Evolutionary conservation across 2,888 invertebrate species (phyloP).

Genomic region (Theretra japonica): DNA sequence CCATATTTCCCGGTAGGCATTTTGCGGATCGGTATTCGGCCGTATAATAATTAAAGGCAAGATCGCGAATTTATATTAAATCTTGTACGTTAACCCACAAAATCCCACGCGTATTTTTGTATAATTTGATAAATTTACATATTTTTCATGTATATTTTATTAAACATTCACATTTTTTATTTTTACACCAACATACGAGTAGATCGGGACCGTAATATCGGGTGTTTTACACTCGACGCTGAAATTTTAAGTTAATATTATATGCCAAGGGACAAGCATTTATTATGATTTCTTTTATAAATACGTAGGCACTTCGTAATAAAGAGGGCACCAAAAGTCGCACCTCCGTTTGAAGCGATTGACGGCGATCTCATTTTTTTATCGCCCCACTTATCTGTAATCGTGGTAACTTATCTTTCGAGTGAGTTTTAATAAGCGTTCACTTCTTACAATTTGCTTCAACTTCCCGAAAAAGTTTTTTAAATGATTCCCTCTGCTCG

Average conservation of each 20-base stretch:
- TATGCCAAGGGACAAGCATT: neutral
- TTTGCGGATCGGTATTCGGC: constrained; percentile 2
- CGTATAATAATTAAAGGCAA: neutral
- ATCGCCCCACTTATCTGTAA: constrained; percentile 19
- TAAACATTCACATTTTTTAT: neutral
- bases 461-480: neutral
- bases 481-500: neutral
- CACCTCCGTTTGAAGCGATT: constrained; percentile 7
- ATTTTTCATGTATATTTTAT: neutral
- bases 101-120: neutral
- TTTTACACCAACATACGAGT: constrained; percentile 11
- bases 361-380: neutral
- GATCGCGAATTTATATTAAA: neutral
- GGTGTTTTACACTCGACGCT: neutral
- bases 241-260: neutral
- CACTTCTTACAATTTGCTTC: neutral
- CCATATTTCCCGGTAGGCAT: constrained; percentile 24
- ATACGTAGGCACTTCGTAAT: neutral
- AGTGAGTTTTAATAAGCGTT: constrained; percentile 3
- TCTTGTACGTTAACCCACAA: neutral
- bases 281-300: neutral
- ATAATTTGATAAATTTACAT: constrained; percentile 3
- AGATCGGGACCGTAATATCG: neutral
- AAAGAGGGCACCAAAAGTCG: neutral
- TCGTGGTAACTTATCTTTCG: neutral